A percentile compares a stretch with the other conserved stretches of the same genome.
These are phyloP conservation scores for Oscheius myriophilus DNA, from an alignment of 2,888 invertebrate species.

Conservation along the genomic window DNA sequence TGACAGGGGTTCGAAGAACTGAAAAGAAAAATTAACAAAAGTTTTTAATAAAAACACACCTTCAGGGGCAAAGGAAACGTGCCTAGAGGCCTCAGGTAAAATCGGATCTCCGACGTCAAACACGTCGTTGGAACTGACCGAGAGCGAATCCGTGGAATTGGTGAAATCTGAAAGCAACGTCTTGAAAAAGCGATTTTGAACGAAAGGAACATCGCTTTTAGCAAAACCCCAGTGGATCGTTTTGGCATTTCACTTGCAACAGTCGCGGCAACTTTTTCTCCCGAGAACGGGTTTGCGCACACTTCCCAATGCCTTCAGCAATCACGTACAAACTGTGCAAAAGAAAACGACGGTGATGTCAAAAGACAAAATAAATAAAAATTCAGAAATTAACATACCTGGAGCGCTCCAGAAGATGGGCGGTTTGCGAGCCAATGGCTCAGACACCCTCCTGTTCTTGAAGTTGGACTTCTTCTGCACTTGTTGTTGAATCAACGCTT, in stretches of 20 bases:
- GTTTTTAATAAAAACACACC: not conserved
- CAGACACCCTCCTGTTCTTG: slow-evolving; percentile 22
- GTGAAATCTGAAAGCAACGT: slow-evolving; percentile 5
- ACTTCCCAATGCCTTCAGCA: too few relatives aligned
- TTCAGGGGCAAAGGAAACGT: slow-evolving; percentile 25
- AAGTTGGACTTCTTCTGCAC: slow-evolving; percentile 16
- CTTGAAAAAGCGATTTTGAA: slow-evolving; percentile 11
- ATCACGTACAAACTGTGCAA: too few relatives aligned
- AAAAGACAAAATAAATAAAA: not conserved
- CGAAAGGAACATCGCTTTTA: too few relatives aligned
- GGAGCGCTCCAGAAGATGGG: slow-evolving; percentile 21
- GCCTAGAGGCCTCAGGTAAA: not conserved
- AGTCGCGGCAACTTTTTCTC: too few relatives aligned
- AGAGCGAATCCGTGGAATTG: slow-evolving; percentile 19
- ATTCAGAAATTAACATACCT: not conserved
- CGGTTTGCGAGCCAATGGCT: slow-evolving; percentile 27
- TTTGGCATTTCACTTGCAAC: not conserved
- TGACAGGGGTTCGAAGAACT: slow-evolving; percentile 16
- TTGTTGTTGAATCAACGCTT: slow-evolving; percentile 43
- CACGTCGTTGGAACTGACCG: slow-evolving; percentile 16
- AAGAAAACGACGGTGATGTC: not conserved
- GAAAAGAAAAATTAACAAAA: not conserved
- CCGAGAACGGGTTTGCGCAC: too few relatives aligned
- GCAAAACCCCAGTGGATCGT: too few relatives aligned
- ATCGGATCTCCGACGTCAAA: slow-evolving; percentile 21